Conservation (phyloP, 2,113 vertebrate genomes). For the Pangasianodon hypophthalmus region DNA sequence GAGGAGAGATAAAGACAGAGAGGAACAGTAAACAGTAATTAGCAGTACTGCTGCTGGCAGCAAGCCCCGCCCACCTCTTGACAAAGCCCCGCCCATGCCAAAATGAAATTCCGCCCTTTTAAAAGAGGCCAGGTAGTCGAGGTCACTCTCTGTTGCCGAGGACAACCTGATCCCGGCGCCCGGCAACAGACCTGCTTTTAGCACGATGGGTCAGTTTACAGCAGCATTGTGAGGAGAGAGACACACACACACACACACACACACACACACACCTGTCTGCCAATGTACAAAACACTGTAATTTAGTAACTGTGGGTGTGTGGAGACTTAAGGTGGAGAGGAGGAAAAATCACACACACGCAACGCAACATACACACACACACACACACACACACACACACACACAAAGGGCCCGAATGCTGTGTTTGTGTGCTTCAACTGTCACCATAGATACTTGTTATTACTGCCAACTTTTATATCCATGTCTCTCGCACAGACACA, state of each 20-base stretch:
- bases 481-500: not conserved
- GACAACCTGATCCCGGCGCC: slow-evolving; percentile 62
- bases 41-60: not conserved
- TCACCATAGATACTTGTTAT: slow-evolving; percentile 20
- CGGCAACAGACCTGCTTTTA: slow-evolving; percentile 69
- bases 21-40: slow-evolving; percentile 48
- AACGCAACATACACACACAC: not conserved
- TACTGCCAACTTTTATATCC: slow-evolving; percentile 7
- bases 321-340: slow-evolving; percentile 1
- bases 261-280: slow-evolving; percentile 22
- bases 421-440: slow-evolving; percentile 3
- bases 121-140: slow-evolving; percentile 59
- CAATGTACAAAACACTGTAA: slow-evolving; percentile 34
- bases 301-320: slow-evolving; percentile 38
- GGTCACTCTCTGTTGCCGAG: slow-evolving; percentile 68
- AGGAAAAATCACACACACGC: not conserved
- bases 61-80: not conserved
- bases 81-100: not conserved
- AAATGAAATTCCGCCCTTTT: not conserved
- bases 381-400: slow-evolving; percentile 17
- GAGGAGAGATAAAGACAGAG: not conserved
- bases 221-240: slow-evolving; percentile 55
- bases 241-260: slow-evolving; percentile 33
- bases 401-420: not conserved
- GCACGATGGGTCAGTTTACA: slow-evolving; percentile 64